phyloP scores from a whole-genome alignment of 2,888 invertebrate genomes.

The Nomada lathburiana region DNA sequence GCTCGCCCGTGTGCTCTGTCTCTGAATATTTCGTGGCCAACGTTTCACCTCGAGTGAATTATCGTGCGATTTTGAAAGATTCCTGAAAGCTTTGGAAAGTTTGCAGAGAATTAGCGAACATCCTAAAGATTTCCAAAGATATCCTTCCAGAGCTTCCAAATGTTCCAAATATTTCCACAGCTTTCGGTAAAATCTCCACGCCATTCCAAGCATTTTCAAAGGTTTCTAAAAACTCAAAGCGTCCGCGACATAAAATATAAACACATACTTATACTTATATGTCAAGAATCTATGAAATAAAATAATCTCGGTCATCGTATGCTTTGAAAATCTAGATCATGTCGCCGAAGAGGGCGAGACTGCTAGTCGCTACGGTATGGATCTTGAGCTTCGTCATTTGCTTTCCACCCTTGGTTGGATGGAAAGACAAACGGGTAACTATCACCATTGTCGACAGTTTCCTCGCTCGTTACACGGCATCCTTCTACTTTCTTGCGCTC shows the following conservation, averaged over 20 bases:
- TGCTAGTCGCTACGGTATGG: conserved; percentile 97
- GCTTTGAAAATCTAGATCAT: conserved; percentile 87
- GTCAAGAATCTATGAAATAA: too few relatives aligned
- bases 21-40: background rate
- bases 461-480: conserved; percentile 25
- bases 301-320: background rate
- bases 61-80: too few relatives aligned
- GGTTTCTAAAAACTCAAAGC: too few relatives aligned
- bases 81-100: too few relatives aligned
- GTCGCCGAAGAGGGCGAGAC: conserved; percentile 93
- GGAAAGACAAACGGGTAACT: conserved; percentile 91
- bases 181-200: too few relatives aligned
- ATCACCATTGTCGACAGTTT: conserved; percentile 14
- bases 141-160: too few relatives aligned
- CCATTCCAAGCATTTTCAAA: too few relatives aligned
- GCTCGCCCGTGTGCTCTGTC: background rate
- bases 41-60: conserved; percentile 12
- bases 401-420: conserved; percentile 97
- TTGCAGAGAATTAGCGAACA: too few relatives aligned
- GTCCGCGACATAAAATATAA: too few relatives aligned
- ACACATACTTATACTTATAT: too few relatives aligned
- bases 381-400: conserved; percentile 98
- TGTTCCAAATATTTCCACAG: too few relatives aligned
- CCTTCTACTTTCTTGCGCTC: conserved; percentile 10
- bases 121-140: too few relatives aligned